Conservation (phyloP, 2,113 vertebrate genomes). For the Phycodurus eques region DNA sequence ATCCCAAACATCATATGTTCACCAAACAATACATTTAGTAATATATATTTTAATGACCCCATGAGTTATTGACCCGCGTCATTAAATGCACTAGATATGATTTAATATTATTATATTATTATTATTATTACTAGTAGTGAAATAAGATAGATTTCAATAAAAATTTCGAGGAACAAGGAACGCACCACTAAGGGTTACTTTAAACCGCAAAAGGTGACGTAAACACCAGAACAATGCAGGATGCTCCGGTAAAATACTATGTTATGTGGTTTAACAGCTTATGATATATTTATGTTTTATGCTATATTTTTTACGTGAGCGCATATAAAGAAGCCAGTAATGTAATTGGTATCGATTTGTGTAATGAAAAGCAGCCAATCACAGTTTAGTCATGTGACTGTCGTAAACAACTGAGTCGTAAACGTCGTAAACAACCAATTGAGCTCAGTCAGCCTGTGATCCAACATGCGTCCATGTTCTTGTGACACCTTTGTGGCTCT, state of each 20-base stretch:
- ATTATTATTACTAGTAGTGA: not conserved
- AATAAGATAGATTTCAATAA: not conserved
- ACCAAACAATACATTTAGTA: too few species aligned
- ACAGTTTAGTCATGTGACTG: not conserved
- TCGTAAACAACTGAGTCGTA: not conserved
- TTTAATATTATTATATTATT: too few species aligned
- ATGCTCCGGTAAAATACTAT: not conserved
- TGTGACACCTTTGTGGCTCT: constrained; percentile 95
- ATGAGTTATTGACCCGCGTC: too few species aligned
- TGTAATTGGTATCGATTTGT: not conserved
- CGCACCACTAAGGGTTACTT: not conserved
- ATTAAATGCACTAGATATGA: too few species aligned
- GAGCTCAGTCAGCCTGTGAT: not conserved
- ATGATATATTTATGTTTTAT: not conserved
- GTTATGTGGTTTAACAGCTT: not conserved
- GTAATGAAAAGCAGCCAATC: not conserved
- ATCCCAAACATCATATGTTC: too few species aligned
- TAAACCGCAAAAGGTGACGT: not conserved
- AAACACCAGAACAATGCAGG: not conserved
- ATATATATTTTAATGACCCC: too few species aligned
- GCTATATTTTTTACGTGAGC: not conserved
- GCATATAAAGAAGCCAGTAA: not conserved
- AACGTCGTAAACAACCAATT: too few species aligned
- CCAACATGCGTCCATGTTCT: constrained; percentile 75
- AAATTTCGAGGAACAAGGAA: not conserved